Base-by-base conservation (phyloP, 2,113 vertebrate genomes). In the Nothobranchius furzeri region DNA sequence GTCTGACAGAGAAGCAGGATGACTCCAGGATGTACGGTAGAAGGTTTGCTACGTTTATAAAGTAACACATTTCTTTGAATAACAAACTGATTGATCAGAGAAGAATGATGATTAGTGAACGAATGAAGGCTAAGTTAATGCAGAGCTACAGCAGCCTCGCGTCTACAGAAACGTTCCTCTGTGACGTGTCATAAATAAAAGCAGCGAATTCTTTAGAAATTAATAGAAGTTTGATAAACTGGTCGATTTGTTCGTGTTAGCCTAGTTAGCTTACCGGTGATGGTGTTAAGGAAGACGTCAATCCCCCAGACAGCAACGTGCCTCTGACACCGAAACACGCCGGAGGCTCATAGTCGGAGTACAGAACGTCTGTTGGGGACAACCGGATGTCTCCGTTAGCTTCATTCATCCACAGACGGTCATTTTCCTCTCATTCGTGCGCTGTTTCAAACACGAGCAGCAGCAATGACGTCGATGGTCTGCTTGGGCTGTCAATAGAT, bases 251-350 rank as follows among this genome's bases (percentile, higher is more conserved):
- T 40, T 37, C 20, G 37, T 6, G n/a, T 65, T 84, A 87, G 68
- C 81, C 12, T 8, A 45, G 61, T 79, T 88, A 87, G 78, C 87
- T 88, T 82, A 82, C 85, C 52, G 78, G 61, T 74, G 79, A 82
- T 73, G 80, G 49, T 76, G 79, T 12, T 30, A 61, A 10, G 60
- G 40, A 61, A 45, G 13, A 35, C 73, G 83, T 82, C 64, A 70
- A 64, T 57, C 73, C 42, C 20, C 15, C 65, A 8, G 43, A 43
- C 64, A 12, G 17, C 65, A 35, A 17, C 45, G 65, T 69, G 47
- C 12, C 47, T n/a, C 14, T 1, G 37, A 25, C 3, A 72, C 40
- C 3, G 46, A 17, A 15, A 13, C 25, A 13, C 25, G 13, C 14
- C 59, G 20, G 45, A 54, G 35, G 25, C 17, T 50, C 53, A 15